Evolutionary conservation across 2,888 invertebrate genomes (phyloP).

Genomic region (Buathra laborator): DNA sequence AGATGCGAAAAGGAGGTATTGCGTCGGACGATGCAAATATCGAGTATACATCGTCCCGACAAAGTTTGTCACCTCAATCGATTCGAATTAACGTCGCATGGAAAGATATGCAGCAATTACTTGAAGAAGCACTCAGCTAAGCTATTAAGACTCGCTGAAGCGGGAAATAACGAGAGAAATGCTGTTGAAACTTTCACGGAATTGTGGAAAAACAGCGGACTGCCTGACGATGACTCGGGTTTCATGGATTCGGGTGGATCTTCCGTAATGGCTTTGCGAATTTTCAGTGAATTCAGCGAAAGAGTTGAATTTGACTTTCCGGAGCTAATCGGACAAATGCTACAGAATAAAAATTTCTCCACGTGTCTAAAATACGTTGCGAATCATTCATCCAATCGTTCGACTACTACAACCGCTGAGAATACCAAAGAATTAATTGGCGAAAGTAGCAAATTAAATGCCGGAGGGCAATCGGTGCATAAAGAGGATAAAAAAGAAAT

Average conservation of each 20-base stretch:
- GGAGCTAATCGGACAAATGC: slow-evolving; percentile 86
- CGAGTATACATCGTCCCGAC: slow-evolving; percentile 88
- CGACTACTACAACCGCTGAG: slow-evolving; percentile 19
- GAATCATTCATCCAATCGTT: slow-evolving; percentile 18
- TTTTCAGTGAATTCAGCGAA: slow-evolving; percentile 87
- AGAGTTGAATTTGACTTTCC: slow-evolving; percentile 85
- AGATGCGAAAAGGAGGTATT: slow-evolving; percentile 76
- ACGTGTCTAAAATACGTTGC: slow-evolving; percentile 80
- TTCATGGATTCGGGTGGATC: slow-evolving; percentile 90
- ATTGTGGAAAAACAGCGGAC: slow-evolving; percentile 76
- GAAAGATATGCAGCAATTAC: slow-evolving; percentile 88
- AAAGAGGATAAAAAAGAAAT: not conserved
- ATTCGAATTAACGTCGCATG: slow-evolving; percentile 89
- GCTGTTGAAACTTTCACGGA: slow-evolving; percentile 69
- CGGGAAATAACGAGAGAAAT: slow-evolving; percentile 72
- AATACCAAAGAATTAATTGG: slow-evolving; percentile 21
- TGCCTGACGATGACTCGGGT: slow-evolving; percentile 80
- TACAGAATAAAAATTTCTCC: slow-evolving; percentile 86
- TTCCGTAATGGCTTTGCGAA: slow-evolving; percentile 89
- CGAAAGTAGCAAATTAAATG: not conserved
- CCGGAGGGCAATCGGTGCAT: not conserved
- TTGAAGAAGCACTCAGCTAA: slow-evolving; percentile 79
- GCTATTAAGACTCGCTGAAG: slow-evolving; percentile 81
- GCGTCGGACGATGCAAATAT: slow-evolving; percentile 84
- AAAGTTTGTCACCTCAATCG: slow-evolving; percentile 87